These are phyloP conservation scores for Suricata suricatta DNA, from an alignment of 2,113 vertebrate genomes.

Conservation along the genomic window DNA sequence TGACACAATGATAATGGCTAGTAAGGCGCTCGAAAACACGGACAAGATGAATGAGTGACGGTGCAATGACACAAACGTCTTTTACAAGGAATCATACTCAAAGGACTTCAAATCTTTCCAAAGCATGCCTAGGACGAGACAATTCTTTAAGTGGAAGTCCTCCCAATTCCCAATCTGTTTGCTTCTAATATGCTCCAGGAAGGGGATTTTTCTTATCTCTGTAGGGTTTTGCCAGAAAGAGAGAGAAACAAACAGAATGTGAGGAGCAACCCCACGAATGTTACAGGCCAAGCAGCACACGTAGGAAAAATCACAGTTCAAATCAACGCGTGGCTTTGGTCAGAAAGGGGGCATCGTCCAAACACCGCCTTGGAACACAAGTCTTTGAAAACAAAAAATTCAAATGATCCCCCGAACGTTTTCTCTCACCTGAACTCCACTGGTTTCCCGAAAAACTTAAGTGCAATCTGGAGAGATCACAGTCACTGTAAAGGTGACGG, in stretches of 20 bases:
- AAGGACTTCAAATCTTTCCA: background rate
- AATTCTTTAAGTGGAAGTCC: slow-evolving; percentile 27
- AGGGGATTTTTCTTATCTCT: background rate
- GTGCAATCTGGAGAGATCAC: background rate
- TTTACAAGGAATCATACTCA: background rate
- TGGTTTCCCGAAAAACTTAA: background rate
- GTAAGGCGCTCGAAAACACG: background rate
- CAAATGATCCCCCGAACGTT: background rate
- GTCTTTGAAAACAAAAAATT: slow-evolving; percentile 21
- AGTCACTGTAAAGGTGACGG: background rate
- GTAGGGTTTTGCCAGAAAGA: background rate
- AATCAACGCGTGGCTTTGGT: background rate
- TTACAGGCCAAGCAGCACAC: background rate
- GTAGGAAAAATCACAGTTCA: background rate
- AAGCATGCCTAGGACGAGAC: background rate
- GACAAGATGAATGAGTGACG: background rate
- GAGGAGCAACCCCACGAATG: background rate
- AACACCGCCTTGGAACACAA: background rate
- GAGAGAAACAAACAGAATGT: background rate
- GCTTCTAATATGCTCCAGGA: background rate
- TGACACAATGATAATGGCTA: background rate
- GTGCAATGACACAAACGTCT: background rate
- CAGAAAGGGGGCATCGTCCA: background rate
- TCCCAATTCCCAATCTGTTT: background rate
- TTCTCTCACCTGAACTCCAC: background rate